Percentiles rank a stretch among this genome's conserved stretches.
phyloP scores from a whole-genome alignment of 2,797 vertebrate genomes.

The Pristis pectinata region DNA sequence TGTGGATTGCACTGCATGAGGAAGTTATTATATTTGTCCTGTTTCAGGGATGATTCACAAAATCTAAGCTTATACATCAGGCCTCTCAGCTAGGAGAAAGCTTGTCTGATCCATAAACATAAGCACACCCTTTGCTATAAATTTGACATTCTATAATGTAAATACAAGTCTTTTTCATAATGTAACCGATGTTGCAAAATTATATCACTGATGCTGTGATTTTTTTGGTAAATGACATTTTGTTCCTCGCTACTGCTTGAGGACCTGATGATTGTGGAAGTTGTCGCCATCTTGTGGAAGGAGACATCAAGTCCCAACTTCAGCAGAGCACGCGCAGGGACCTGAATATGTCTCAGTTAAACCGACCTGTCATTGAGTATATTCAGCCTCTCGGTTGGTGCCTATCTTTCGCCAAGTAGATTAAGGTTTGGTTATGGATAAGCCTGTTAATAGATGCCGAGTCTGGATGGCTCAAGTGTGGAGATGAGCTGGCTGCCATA shows the following conservation, averaged over 20 bases:
- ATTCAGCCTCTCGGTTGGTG: not conserved
- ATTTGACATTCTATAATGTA: not conserved
- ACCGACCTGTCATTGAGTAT: not conserved
- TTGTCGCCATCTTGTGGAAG: slow-evolving; percentile 17
- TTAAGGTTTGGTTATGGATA: not conserved
- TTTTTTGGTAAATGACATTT: not conserved
- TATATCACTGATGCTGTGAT: not conserved
- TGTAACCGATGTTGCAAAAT: not conserved
- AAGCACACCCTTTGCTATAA: not conserved
- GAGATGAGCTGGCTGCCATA: not conserved
- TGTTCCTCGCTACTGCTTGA: not conserved
- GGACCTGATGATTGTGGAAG: not conserved
- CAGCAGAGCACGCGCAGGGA: not conserved
- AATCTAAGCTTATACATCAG: too few relatives aligned
- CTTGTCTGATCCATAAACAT: not conserved
- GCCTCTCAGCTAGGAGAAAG: not conserved
- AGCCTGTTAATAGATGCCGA: not conserved
- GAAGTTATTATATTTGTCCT: too few relatives aligned
- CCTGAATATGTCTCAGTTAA: not conserved
- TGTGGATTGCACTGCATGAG: too few relatives aligned
- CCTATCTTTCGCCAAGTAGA: not conserved
- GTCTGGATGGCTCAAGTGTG: not conserved
- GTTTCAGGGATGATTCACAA: too few relatives aligned
- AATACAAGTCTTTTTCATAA: not conserved
- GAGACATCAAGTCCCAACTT: not conserved